Evolutionary conservation across 2,797 vertebrate genomes (phyloP), one percentile per base, ranked within the genome.

Genomic region (Enteromius mattozi): DNA sequence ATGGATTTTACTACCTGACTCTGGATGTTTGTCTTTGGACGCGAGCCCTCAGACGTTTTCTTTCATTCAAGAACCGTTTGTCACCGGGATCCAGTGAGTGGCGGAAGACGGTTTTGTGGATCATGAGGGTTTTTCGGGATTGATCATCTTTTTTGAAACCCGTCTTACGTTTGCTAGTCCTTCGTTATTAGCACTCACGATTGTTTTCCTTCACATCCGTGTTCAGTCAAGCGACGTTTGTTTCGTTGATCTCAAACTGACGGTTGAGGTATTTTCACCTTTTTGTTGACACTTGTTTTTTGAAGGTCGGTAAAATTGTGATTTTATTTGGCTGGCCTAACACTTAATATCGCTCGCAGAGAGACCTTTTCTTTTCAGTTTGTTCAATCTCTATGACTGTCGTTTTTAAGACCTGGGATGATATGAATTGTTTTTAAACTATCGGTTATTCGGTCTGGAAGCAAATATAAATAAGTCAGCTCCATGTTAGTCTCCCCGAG

Each of bases 1-100:
- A 94, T 94, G 94, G 94, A 94, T 91, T 89, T 86, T 92, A 93
- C 92, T 89, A 92, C 89, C 85, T 93, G 91, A 92, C 86, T 86
- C 86, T 54, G 94, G 88, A 95, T 96, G 87, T 96, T 94, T 35
- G 90, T 95, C 35, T 96, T 95, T 70, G 95, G 94, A 13, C 95
- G 95, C 40, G 6, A 82, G 21, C 68, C 79, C 85, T 21, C 77
- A n/a, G 33, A 35, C 61, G 63, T 56, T 54, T 59, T 21, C 21
- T 45, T 69, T 69, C 30, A 80, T 82, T n/a, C 51, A 71, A 83
- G 47, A 84, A 74, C 10, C 51, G 35, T 49, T 78, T 42, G 75
- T 56, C 21, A 30, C 79, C 86, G 81, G 88, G 71, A 85, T 87
- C 87, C 56, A 27, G 30, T 84, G 40, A 70, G 82, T 37, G 40